Base-by-base conservation (phyloP, 2,113 vertebrate genomes). In the Cyprinodon variegatus region DNA sequence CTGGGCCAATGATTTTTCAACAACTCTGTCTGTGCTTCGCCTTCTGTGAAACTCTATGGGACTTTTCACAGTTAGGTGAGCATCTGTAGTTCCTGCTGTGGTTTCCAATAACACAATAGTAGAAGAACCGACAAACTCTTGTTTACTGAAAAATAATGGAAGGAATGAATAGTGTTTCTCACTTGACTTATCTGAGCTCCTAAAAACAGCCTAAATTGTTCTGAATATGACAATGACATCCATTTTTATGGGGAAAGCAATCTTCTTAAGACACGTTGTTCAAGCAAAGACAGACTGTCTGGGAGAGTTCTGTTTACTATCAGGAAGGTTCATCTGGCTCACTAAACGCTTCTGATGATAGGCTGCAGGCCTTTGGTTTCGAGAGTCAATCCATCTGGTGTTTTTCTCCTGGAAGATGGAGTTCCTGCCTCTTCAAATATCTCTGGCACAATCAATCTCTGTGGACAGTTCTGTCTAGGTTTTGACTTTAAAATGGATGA, bases 361-460 rank as follows among this genome's bases (percentile, higher is more conserved):
- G 41, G 13, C 20, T 66, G n/a, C 29, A 6, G 11, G 43, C 12
- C 3, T 43, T 22, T 65, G 20, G 20, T 13, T 66, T 22, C 22
- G 29, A 46, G 12, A 65, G 15, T n/a, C 20, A 13, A 65, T 4
- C 50, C 50, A 10, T 57, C 20, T 53, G 17, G 17, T 53, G 50
- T 53, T 53, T 53, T 53, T 8, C 50, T 57, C 14, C 50, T 57
- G 50, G 10, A 57, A 8, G 50, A n/a, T 57, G 7, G 50, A 59
- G 57, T 45, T 73, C 71, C 78, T 69, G 63, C 68, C 57, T 70
- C 66, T 48, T 57, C 61, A 29, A 69, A 69, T 72, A 62, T 62
- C 78, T 83, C 76, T 72, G 67, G 65, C 48, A 65, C 74, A 78
- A 90, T 90, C 83, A 13, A 85, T 90, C 85, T 90, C 75, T 1